A percentile compares a stretch with the other conserved stretches of the same genome.
Conservation (phyloP, 2,797 vertebrate species). For the Neomorphus geoffroyi region DNA sequence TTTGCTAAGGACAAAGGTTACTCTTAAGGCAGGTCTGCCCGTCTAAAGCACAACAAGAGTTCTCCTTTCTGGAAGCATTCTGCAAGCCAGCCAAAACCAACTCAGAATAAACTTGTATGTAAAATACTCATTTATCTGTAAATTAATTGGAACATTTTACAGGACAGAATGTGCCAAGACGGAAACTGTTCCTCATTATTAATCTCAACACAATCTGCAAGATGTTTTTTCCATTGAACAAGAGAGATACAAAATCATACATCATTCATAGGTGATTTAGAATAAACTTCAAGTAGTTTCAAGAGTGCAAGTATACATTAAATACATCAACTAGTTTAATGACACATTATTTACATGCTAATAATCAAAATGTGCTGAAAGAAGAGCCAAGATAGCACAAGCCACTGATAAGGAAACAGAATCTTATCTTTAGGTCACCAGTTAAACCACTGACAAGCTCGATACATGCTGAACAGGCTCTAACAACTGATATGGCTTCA, state of each 20-base stretch:
- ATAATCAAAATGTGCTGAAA: not conserved
- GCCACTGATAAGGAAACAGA: not conserved
- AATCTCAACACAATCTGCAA: not conserved
- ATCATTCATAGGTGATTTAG: not conserved
- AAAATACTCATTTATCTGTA: not conserved
- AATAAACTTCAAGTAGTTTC: not conserved
- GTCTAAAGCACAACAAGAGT: not conserved
- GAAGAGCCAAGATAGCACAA: not conserved
- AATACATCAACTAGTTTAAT: not conserved
- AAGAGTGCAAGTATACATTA: not conserved
- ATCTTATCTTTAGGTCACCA: not conserved
- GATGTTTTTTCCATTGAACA: not conserved
- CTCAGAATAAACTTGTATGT: not conserved
- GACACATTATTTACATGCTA: not conserved
- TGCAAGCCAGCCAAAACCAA: not conserved
- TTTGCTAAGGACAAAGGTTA: constrained; percentile 34
- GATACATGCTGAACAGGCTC: not conserved
- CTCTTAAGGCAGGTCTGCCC: not conserved
- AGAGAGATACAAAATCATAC: not conserved
- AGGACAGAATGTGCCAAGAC: not conserved
- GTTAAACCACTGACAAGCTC: not conserved
- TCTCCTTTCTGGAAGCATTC: not conserved
- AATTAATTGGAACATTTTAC: not conserved
- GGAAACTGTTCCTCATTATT: not conserved
- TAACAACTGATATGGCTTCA: not conserved